These are phyloP conservation scores for Dione juno DNA, from an alignment of 2,888 invertebrate species.

Conservation along the genomic window DNA sequence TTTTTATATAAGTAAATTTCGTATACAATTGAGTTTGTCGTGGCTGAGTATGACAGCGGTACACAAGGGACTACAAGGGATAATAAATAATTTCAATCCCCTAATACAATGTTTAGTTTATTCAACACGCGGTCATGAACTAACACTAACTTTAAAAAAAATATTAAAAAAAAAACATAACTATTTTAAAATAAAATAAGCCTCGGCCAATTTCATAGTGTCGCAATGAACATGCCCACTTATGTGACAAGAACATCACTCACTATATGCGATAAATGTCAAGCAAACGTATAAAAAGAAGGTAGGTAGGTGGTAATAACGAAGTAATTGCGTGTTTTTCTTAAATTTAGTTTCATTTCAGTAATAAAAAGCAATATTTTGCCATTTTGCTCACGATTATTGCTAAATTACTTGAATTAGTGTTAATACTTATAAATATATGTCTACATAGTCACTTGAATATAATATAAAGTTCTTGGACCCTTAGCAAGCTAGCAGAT, in stretches of 20 bases:
- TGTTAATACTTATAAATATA: neutral
- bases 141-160: too few species aligned
- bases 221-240: neutral
- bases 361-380: slow-evolving; percentile 3
- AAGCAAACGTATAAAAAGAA: slow-evolving; percentile 10
- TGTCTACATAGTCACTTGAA: neutral
- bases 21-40: too few species aligned
- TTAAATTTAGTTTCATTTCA: slow-evolving; percentile 8
- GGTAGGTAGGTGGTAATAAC: neutral
- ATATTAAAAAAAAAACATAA: too few species aligned
- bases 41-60: too few species aligned
- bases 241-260: slow-evolving; percentile 17
- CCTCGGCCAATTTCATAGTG: neutral
- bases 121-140: too few species aligned
- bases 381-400: slow-evolving; percentile 5
- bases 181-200: neutral
- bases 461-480: too few species aligned
- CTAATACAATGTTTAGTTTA: too few species aligned
- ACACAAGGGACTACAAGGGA: too few species aligned
- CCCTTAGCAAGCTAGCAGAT: too few species aligned
- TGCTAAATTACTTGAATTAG: slow-evolving; percentile 12
- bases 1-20: too few species aligned
- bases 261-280: slow-evolving; percentile 5
- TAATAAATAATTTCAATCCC: too few species aligned
- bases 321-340: slow-evolving; percentile 21